Evolutionary conservation across 2,888 invertebrate species (phyloP).

Genomic region (Cabera pusaria): DNA sequence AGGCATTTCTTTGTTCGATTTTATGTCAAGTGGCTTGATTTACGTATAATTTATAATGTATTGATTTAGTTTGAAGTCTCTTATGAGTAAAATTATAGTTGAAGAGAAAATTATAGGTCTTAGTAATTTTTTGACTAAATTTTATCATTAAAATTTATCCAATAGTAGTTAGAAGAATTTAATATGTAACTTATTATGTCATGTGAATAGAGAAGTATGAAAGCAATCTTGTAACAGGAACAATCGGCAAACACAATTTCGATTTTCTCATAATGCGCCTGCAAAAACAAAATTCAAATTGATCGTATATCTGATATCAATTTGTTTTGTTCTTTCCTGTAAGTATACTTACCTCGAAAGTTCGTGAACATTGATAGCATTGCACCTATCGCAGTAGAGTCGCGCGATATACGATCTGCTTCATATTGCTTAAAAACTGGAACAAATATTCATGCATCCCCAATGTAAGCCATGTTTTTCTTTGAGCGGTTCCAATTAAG

Average conservation of each 20-base stretch:
- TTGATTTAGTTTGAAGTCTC: no score
- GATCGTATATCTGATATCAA: slow-evolving; percentile 14
- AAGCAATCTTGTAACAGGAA: neutral
- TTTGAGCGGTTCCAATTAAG: slow-evolving; percentile 39
- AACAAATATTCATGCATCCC: slow-evolving; percentile 82
- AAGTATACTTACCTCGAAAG: slow-evolving; percentile 65
- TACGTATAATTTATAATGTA: no score
- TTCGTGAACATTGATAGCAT: slow-evolving; percentile 46
- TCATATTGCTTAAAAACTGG: slow-evolving; percentile 77
- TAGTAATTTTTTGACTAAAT: no score
- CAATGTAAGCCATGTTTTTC: slow-evolving; percentile 64
- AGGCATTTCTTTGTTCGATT: no score
- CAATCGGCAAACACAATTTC: neutral
- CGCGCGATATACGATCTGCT: slow-evolving; percentile 60
- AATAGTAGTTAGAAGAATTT: no score
- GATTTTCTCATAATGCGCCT: neutral
- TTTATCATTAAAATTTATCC: no score
- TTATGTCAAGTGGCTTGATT: no score
- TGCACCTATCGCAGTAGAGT: slow-evolving; percentile 58
- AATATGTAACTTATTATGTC: no score
- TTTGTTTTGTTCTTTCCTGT: slow-evolving; percentile 29
- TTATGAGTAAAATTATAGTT: no score
- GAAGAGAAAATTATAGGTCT: no score
- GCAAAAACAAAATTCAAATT: slow-evolving; percentile 15
- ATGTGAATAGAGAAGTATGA: no score